Base-by-base conservation (phyloP, 1,140 invertebrate species). In the Frieseomelitta varia region DNA sequence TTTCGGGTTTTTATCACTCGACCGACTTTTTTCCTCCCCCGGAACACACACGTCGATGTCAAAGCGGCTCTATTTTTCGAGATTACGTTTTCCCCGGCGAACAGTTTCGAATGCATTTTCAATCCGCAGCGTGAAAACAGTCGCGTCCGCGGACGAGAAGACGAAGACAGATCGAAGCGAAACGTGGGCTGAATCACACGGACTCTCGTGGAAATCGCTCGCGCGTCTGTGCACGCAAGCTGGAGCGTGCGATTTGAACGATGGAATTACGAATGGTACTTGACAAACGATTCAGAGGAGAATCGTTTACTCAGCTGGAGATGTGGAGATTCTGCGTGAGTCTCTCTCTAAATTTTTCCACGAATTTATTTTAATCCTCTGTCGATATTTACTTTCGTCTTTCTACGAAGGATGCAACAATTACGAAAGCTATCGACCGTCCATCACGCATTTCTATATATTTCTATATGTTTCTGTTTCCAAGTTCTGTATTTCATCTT, bases 1-100 rank as follows among this genome's bases (percentile, higher is more conserved):
- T 27, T 56, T 63, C 19, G 34, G 39, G 39, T 47, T 69, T 83
- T 83, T 69, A 76, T 79, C 81, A 53, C 12, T 71, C 75, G 24
- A n/a, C 77, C 76, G 65, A 69, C 6, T 4, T 51, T 65, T 51
- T 81, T 39, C 15, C 3, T 1, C 21, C 63, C 17, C 17, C 12
- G 27, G 11, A 10, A n/a, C 24, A 51, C 14, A 14, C 47, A 11
- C 24, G 61, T 15, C 30, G 47, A 81, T 81, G 34, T 75, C 80
- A 81, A 81, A 81, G 72, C 58, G 51, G 51, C 11, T 81, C 80
- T 81, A 76, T n/a, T 81, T 81, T 76, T 76, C 72, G 30, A 81
- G 72, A 81, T 81, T 81, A 75, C 80, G 47, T 75, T 81, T 47
- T 55, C n/a, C 61, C 24, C 10, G 19, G 14, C 2, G 27, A 17